These are phyloP conservation scores for Zaprionus gabonicus DNA, from an alignment of 1,140 invertebrate species.

Conservation along the genomic window DNA sequence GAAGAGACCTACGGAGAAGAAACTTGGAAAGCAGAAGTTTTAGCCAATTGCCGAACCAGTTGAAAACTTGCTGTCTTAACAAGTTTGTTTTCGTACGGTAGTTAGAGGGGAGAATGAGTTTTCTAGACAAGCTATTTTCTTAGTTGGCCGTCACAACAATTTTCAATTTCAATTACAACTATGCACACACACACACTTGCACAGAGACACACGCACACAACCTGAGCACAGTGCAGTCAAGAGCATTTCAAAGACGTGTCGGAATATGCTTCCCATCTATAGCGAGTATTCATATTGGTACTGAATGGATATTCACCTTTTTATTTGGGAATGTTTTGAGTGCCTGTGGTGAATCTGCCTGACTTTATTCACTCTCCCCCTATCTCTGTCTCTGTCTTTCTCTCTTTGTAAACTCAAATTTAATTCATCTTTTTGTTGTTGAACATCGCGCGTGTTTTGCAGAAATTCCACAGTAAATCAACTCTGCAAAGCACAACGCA, in stretches of 20 bases:
- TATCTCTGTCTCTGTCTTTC: background rate
- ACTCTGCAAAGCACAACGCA: conserved; percentile 8
- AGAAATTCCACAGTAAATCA: conserved; percentile 42
- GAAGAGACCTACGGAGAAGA: conserved; percentile 6
- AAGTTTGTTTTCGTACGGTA: conserved; percentile 26
- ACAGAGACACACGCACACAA: background rate
- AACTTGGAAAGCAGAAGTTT: conserved; percentile 46
- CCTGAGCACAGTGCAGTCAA: conserved; percentile 17
- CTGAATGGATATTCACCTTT: conserved; percentile 1
- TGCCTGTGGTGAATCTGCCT: background rate
- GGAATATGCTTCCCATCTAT: background rate
- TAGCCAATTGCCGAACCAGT: conserved; percentile 44
- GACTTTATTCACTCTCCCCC: conserved; percentile 13
- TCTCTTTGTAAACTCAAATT: conserved; percentile 1
- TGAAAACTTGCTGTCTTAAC: conserved; percentile 28
- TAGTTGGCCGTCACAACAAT: conserved; percentile 32
- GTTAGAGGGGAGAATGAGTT: background rate
- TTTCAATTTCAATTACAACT: conserved; percentile 47
- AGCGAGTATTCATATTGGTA: background rate
- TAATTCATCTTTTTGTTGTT: conserved; percentile 19
- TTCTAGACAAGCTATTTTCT: conserved; percentile 5
- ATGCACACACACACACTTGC: background rate
- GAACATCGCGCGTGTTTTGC: conserved; percentile 37
- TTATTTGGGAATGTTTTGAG: conserved; percentile 7
- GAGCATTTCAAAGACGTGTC: conserved; percentile 9